Evolutionary conservation across 2,113 vertebrate genomes (phyloP), one percentile per base, ranked within the genome.

Genomic region (Zosterops pallidus): DNA sequence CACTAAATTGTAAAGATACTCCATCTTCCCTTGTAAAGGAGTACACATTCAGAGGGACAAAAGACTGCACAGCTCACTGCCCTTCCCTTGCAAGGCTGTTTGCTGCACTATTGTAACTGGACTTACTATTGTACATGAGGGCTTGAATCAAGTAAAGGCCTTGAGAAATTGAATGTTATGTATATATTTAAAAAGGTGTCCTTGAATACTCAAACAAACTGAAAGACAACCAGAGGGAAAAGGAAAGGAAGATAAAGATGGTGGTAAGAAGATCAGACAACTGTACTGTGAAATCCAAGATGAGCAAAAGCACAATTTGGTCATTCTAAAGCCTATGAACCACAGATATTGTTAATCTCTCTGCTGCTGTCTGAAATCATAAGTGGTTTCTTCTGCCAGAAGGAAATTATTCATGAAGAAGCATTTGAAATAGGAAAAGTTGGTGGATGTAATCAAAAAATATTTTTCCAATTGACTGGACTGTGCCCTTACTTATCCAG

Each of bases 391-490:
- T 90, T 28, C 56, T 14, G 9, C 84, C 70, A 88, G 63, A 65
- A 83, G 20, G 13, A 91, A 94, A 87, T 63, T 0, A 74, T 77
- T 80, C 55, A 77, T 86, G 29, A 88, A 91, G 46, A 44, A 69
- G 24, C 53, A 91, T 91, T 67, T 77, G 63, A 88, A 96, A 92
- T 44, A 62, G 9, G 20, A 91, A 80, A 70, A 44, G 26, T 24
- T 74, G 22, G 79, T 57, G 35, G 12, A 86, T 70, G 69, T 19
- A 56, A 91, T 64, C 12, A 90, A 92, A 92, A 89, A 82, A 8
- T 65, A 55, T 88, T 94, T 95, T 95, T 80, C 85, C 75, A 83
- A 31, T 69, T 93, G 87, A 88, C 78, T 87, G 56, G 37, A 70
- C 67, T 83, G 35, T 31, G 79, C 33, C 42, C 19, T 91, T 68